A percentile compares a stretch with the other conserved stretches of the same genome.
Conservation (phyloP, 2,797 vertebrate species). For the Loriculus beryllinus region DNA sequence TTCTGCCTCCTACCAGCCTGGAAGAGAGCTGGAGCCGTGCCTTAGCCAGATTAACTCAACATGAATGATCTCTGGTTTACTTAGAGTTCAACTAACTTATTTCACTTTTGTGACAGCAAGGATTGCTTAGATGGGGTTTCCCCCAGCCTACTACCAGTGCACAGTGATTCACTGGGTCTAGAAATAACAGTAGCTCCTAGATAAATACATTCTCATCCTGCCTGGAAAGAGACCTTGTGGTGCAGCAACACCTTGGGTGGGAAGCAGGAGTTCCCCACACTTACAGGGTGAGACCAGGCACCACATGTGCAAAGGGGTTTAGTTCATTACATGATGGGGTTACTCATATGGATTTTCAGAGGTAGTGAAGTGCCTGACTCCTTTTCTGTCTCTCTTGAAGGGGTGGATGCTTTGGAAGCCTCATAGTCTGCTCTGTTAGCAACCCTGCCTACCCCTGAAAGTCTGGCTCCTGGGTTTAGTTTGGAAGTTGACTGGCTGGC, state of each 20-base stretch:
- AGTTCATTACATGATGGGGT: background rate
- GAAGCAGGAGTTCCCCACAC: background rate
- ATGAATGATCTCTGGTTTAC: background rate
- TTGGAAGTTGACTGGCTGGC: background rate
- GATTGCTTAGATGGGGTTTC: background rate
- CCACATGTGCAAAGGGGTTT: rapidly evolving
- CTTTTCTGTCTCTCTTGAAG: background rate
- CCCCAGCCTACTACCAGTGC: background rate
- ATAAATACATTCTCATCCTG: background rate
- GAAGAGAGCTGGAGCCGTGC: conserved; percentile 20
- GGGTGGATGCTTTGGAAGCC: background rate
- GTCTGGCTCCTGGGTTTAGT: background rate
- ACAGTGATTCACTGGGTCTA: background rate
- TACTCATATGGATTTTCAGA: rapidly evolving
- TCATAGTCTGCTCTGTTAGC: background rate
- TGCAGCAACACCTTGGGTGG: background rate
- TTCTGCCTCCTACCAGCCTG: conserved; percentile 35
- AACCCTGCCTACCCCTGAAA: background rate
- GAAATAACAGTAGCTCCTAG: background rate
- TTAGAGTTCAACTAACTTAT: background rate
- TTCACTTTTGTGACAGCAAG: background rate
- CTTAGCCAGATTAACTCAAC: background rate
- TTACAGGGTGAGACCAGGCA: background rate
- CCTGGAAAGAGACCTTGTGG: background rate
- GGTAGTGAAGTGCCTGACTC: background rate